Conservation (phyloP, 2,888 invertebrate species). For the Phyllotreta striolata region DNA sequence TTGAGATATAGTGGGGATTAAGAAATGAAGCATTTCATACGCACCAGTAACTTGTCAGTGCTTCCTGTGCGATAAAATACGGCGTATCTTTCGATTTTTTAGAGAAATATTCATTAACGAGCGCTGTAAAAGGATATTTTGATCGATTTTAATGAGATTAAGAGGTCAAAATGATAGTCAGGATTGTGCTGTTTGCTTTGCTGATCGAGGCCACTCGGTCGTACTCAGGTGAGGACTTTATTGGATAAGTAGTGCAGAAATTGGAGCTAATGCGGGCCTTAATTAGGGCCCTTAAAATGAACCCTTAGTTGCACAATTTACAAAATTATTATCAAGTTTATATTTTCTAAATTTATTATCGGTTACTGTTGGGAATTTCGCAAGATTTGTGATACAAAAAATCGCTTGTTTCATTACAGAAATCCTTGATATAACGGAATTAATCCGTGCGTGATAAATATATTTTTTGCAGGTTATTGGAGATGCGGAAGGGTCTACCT, state of each 20-base stretch:
- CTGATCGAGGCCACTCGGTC: slow-evolving; percentile 14
- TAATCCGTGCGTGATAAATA: neutral
- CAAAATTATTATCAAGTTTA: neutral
- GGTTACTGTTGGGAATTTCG: slow-evolving; percentile 1
- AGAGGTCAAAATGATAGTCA: slow-evolving; percentile 17
- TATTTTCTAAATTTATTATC: neutral
- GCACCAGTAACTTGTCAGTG: too few species aligned
- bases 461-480: slow-evolving; percentile 33
- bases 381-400: slow-evolving; percentile 15
- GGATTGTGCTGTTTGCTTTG: slow-evolving; percentile 11
- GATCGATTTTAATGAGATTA: neutral
- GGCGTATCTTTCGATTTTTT: too few species aligned
- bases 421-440: too few species aligned
- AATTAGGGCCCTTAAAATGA: too few species aligned
- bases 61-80: too few species aligned
- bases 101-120: too few species aligned
- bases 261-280: too few species aligned
- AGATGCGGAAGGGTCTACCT: slow-evolving; percentile 63
- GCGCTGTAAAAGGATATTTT: too few species aligned
- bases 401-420: too few species aligned
- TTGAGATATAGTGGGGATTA: slow-evolving; percentile 3
- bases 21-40: too few species aligned
- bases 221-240: slow-evolving; percentile 7
- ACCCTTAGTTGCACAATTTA: too few species aligned
- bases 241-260: neutral